Evolutionary conservation across 2,888 invertebrate genomes (phyloP).

Genomic region (Tuta absoluta): DNA sequence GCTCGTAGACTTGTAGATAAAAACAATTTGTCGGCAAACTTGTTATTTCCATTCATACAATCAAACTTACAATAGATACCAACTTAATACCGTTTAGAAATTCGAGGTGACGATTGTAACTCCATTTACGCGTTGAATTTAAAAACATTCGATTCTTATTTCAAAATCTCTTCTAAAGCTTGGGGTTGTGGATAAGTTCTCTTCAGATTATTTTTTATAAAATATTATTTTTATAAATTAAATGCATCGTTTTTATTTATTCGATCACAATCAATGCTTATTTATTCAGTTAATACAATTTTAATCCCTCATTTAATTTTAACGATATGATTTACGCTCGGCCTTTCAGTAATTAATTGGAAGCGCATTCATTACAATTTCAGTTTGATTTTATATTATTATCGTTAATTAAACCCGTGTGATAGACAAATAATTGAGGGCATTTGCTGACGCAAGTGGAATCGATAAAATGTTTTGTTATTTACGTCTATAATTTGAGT

Average conservation of each 20-base stretch:
- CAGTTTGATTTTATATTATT: constrained; percentile 10
- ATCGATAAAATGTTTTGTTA: constrained; percentile 15
- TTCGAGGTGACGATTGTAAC: constrained; percentile 65
- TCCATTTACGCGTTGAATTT: constrained; percentile 61
- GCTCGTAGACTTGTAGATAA: too few relatives aligned
- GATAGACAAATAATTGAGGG: constrained; percentile 18
- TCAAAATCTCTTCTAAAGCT: constrained; percentile 53
- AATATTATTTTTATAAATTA: neutral
- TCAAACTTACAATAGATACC: neutral
- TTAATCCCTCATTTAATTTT: neutral
- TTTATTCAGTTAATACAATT: neutral
- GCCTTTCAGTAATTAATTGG: constrained; percentile 9
- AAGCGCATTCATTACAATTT: neutral
- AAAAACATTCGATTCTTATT: constrained; percentile 77
- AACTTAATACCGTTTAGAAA: constrained; percentile 45
- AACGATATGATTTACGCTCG: constrained; percentile 8
- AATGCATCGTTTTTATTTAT: too few relatives aligned
- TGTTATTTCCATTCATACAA: too few relatives aligned
- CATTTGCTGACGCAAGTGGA: constrained; percentile 16
- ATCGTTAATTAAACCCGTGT: constrained; percentile 16
- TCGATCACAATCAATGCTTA: neutral
- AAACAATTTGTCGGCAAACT: too few relatives aligned
- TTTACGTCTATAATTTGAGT: neutral
- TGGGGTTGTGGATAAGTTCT: constrained; percentile 36
- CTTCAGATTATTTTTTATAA: neutral